Evolutionary conservation across 2,113 vertebrate species (phyloP), one percentile per base, ranked within the genome.

Genomic region (Scolopax mira): DNA sequence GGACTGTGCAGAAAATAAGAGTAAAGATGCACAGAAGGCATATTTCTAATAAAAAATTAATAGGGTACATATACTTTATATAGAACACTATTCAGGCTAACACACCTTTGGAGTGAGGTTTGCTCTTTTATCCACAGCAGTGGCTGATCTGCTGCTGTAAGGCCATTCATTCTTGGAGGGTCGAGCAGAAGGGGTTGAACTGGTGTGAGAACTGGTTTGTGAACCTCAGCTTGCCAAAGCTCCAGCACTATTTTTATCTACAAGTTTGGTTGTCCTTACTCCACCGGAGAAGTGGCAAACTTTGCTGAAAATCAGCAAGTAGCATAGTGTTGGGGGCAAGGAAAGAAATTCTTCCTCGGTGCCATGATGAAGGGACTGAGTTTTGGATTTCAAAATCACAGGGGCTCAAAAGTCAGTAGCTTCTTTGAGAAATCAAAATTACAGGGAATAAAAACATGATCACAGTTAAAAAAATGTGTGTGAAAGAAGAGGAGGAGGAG

Each of bases 41-140:
- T 58, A 90, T 91, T 96, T 93, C 90, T 85, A 87, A 93, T 96
- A 84, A 97, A 97, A 96, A 97, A 96, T 94, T 92, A 95, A 95
- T 93, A 94, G 42, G 18, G 92, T 86, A 95, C 69, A 80, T 93
- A 96, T 81, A 92, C 90, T 92, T 95, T 81, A 91, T 94, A 90
- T 88, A 96, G 89, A 96, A 92, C 73, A 78, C 51, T 52, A 79
- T 96, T 96, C 91, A 93, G 1, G 2, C 81, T 54, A 89, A 58
- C 87, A 85, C 52, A 89, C 66, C 70, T 95, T 94, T 85, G 79
- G 75, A 95, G 70, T 87, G 85, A 81, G 85, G 39, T 87, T 87
- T 91, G 70, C 37, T 91, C 41, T 86, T 90, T 90, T 77, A 62
- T 93, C 33, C 61, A 87, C 62, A 85, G 9, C 70, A 30, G 5